phyloP scores from a whole-genome alignment of 2,113 vertebrate species.

The Albula goreensis region DNA sequence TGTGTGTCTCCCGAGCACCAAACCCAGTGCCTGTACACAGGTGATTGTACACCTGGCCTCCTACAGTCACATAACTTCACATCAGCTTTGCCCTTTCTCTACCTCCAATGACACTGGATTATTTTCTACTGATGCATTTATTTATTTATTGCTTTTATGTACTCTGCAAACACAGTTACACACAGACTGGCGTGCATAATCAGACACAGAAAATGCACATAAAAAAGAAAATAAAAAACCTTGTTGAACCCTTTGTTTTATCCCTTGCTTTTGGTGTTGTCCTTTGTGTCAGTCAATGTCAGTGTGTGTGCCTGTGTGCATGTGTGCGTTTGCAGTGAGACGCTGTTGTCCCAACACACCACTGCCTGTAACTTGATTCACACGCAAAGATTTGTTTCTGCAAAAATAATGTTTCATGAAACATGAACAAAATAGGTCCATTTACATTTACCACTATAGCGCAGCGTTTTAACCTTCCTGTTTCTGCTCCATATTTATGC shows the following conservation, averaged over 20 bases:
- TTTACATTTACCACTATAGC: no score
- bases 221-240: conserved; percentile 20
- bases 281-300: neutral
- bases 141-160: neutral
- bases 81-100: conserved; percentile 28
- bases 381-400: no score
- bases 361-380: neutral
- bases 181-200: no score
- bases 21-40: conserved; percentile 10
- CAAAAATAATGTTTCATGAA: no score
- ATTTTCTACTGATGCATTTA: conserved; percentile 12
- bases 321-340: no score
- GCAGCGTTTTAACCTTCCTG: no score
- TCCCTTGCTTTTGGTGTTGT: conserved; percentile 15
- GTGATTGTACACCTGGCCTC: neutral
- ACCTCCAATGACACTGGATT: conserved; percentile 22
- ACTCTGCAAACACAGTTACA: no score
- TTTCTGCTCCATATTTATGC: no score
- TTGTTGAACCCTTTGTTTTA: conserved; percentile 9
- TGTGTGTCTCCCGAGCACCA: conserved; percentile 48
- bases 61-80: neutral
- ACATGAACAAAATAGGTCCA: no score
- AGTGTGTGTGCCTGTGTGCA: neutral
- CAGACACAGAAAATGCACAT: neutral
- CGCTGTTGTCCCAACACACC: no score